Evolutionary conservation across 2,797 vertebrate genomes (phyloP).

Genomic region (Siniperca obscura): DNA sequence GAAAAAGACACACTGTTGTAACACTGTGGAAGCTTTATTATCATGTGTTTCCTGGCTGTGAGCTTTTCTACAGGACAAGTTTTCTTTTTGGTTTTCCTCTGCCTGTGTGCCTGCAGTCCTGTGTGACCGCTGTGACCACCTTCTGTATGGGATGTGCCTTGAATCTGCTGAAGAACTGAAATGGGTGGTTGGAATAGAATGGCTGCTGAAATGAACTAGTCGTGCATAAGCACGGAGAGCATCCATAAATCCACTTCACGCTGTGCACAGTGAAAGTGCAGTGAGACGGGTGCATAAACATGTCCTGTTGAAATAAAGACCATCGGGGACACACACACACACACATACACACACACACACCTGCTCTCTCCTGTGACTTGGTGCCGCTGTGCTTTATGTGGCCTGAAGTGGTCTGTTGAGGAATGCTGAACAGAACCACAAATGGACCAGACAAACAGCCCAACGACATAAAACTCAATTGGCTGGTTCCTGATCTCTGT

Average conservation of each 20-base stretch:
- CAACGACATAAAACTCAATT: slow-evolving; percentile 80
- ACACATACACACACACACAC: slow-evolving; percentile 56
- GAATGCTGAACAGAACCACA: slow-evolving; percentile 79
- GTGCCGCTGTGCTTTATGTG: slow-evolving; percentile 69
- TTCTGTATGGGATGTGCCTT: slow-evolving; percentile 23
- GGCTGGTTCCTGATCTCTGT: slow-evolving; percentile 68
- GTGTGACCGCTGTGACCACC: slow-evolving; percentile 45
- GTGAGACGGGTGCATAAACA: slow-evolving; percentile 43
- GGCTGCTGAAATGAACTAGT: slow-evolving; percentile 28
- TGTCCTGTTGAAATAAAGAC: slow-evolving; percentile 54
- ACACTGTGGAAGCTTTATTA: slow-evolving; percentile 54
- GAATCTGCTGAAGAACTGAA: slow-evolving; percentile 33
- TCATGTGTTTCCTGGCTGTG: slow-evolving; percentile 62
- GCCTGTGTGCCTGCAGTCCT: slow-evolving; percentile 29
- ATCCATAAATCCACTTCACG: slow-evolving; percentile 48
- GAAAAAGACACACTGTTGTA: slow-evolving; percentile 2
- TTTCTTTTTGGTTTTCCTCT: slow-evolving; percentile 61
- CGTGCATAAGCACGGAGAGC: slow-evolving; percentile 30
- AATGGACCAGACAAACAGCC: slow-evolving; percentile 78
- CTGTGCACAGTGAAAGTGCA: slow-evolving; percentile 51
- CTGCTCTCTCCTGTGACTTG: slow-evolving; percentile 62
- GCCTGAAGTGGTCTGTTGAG: slow-evolving; percentile 73
- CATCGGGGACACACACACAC: not conserved
- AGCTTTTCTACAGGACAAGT: slow-evolving; percentile 42
- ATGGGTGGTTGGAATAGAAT: slow-evolving; percentile 39